Base-by-base conservation (phyloP, 2,888 invertebrate species). In the Trissolcus japonicus region DNA sequence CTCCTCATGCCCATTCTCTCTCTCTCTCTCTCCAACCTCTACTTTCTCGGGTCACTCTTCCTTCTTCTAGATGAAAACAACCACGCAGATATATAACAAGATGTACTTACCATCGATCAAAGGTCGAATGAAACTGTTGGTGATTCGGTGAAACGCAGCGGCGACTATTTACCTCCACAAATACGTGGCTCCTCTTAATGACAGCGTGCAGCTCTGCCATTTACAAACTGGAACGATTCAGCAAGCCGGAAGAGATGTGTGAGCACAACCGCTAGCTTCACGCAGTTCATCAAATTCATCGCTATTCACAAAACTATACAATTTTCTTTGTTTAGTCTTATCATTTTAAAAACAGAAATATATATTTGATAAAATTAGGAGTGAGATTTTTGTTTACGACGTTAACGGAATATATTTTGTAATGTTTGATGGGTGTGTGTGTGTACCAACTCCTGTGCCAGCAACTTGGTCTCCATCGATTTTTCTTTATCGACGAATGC, bases 401-500 rank as follows among this genome's bases (percentile, higher is more conserved):
- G 11, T 6, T 35, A 9, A n/a, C n/a, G 35, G 35, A 35, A 11
- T 35, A 35, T 9, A 35, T 35, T 35, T 35, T 35, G 35, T 35
- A 35, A 35, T 7, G 35, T 35, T 35, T 35, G 35, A 35, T 35
- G 1, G 35, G 35, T 35, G 35, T 35, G 29, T 35, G 29, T 29
- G 35, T 35, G 35, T 35, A 35, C 9, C 9, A 29, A 29, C 62
- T 68, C 62, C 62, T 59, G 60, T 63, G 63, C 73, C 60, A 51
- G 53, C 71, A 63, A 75, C 76, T 67, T 73, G 66, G 71, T 57
- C 50, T 54, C 69, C 76, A 82, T 82, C 82, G 82, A 83, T 82
- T 82, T 84, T 83, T 82, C 81, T 82, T 84, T 82, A 83, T 84
- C 81, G 82, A 82, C 82, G 78, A 81, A 83, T 83, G 81, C 79